Evolutionary conservation across 1,140 invertebrate genomes (phyloP).

Genomic region (Orussus abietinus): DNA sequence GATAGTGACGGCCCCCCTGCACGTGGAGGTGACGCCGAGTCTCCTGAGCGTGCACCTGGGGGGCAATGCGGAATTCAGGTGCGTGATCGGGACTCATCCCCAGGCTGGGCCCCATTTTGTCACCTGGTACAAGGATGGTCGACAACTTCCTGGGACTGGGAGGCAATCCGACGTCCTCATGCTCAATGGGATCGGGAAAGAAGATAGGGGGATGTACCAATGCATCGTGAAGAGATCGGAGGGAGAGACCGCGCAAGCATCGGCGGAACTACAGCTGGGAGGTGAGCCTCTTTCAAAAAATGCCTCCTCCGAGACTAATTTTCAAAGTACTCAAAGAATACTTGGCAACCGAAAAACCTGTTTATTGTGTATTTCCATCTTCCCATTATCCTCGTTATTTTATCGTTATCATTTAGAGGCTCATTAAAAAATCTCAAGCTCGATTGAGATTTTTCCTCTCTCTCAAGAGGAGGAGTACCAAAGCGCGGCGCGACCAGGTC

Average conservation of each 20-base stretch:
- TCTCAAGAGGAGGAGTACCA: too few relatives aligned
- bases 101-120: slow-evolving; percentile 56
- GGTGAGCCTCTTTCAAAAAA: slow-evolving; percentile 55
- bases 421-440: too few relatives aligned
- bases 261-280: slow-evolving; percentile 74
- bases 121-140: slow-evolving; percentile 74
- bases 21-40: slow-evolving; percentile 66
- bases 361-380: too few relatives aligned
- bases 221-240: slow-evolving; percentile 73
- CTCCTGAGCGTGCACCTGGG: slow-evolving; percentile 74
- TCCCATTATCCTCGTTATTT: too few relatives aligned
- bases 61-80: slow-evolving; percentile 71
- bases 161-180: slow-evolving; percentile 63
- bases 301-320: too few relatives aligned
- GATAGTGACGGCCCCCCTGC: slow-evolving; percentile 64
- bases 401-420: too few relatives aligned
- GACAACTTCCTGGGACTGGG: slow-evolving; percentile 64
- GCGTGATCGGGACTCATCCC: slow-evolving; percentile 53
- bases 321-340: neutral
- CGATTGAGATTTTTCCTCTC: too few relatives aligned
- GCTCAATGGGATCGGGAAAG: slow-evolving; percentile 66
- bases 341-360: too few relatives aligned
- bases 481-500: too few relatives aligned
- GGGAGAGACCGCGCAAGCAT: slow-evolving; percentile 74
- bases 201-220: slow-evolving; percentile 83